Evolutionary conservation across 2,888 invertebrate species (phyloP), one percentile per base, ranked within the genome.

Genomic region (Thera obeliscata): DNA sequence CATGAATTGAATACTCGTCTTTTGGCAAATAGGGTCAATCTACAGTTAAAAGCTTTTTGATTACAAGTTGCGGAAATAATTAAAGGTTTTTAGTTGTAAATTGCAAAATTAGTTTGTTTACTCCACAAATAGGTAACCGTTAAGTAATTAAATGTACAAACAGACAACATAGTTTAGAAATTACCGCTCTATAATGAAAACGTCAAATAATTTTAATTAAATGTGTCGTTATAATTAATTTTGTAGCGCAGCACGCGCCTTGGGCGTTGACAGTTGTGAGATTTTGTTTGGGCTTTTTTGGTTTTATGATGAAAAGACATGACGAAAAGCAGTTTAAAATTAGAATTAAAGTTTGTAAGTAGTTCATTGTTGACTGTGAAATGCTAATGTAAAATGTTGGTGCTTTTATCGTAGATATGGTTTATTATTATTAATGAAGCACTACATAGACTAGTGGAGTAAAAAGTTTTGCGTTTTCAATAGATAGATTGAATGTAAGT

Each of bases 201-300:
- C 77, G 81, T 84, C 81, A 78, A 85, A 85, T 86, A 86, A 87
- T 88, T 84, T 88, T 83, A 86, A 89, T 87, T 82, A 86, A 84
- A 81, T 77, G 41, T 81, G 82, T 81, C 82, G 81, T 81, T 84
- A 81, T 82, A 80, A 86, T 87, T 87, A 86, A 80, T 81, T 73
- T 71, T 48, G 64, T 71, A 54, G 67, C 69, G 62, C 66, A 62
- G 68, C 68, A 71, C 72, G 70, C 70, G 75, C 74, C 72, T 58
- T 62, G 64, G 71, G 75, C 75, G 71, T 69, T 71, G 74, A 74
- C 74, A 74, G 73, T 72, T 73, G 72, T 69, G 67, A 61, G 59
- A 64, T 61, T 64, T 41, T 56, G 22, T 69, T 64, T 12, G 12
- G 57, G 54, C 5, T 64, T 63, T 67, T 67, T 38, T 8, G 33